Conservation (phyloP, 1,140 invertebrate genomes). For the Dinoponera quadriceps region DNA sequence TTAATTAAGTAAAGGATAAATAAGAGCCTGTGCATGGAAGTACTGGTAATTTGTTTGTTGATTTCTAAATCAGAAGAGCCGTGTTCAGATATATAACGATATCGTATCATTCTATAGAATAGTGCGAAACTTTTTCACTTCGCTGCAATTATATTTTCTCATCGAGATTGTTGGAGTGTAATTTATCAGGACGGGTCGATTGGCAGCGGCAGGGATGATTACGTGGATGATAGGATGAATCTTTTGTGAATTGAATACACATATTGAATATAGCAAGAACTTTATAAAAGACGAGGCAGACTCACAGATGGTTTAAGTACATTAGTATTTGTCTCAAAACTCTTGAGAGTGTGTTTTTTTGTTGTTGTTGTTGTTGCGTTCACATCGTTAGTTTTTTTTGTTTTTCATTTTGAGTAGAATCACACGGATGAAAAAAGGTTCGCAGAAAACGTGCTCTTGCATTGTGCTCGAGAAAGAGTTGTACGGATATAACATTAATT, state of each 20-base stretch:
- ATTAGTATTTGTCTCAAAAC: conserved; percentile 78
- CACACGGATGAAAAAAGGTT: conserved; percentile 71
- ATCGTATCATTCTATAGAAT: no score
- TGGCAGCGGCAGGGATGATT: neutral
- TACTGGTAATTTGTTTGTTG: no score
- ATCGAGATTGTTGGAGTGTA: neutral
- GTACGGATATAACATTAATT: conserved; percentile 72
- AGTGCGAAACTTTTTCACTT: no score
- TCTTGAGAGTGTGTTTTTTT: conserved; percentile 67
- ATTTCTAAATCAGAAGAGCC: no score
- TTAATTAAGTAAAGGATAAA: no score
- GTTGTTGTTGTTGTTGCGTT: conserved; percentile 67
- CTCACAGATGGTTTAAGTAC: conserved; percentile 83
- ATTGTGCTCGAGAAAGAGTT: conserved; percentile 68
- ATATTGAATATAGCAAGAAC: conserved; percentile 83
- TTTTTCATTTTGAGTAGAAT: conserved; percentile 58
- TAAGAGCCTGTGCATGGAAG: no score
- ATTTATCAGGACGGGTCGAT: neutral
- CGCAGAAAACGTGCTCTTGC: conserved; percentile 67
- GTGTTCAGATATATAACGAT: no score
- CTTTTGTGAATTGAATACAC: conserved; percentile 55
- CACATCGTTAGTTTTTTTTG: conserved; percentile 68
- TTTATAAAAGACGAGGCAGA: conserved; percentile 85
- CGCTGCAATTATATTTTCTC: neutral
- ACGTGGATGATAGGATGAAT: neutral